Evolutionary conservation across 2,113 vertebrate species (phyloP).

Genomic region (Eurystomus gularis): DNA sequence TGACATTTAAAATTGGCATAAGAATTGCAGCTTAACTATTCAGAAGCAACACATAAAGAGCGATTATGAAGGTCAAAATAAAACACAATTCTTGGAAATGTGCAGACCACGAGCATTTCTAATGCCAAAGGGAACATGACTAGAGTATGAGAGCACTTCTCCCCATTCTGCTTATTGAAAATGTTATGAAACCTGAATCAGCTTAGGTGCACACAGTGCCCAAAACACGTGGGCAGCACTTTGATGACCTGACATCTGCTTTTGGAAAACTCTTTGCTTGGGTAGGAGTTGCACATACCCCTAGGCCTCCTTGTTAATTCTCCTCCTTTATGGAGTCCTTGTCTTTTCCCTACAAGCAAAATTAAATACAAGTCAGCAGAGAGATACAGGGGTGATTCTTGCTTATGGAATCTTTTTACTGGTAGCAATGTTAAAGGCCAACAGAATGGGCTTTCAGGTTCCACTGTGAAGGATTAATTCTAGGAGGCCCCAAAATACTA

Average conservation of each 20-base stretch:
- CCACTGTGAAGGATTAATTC: not conserved
- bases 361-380: not conserved
- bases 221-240: not conserved
- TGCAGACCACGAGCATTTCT: not conserved
- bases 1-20: not conserved
- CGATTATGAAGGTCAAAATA: not conserved
- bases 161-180: not conserved
- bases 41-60: not conserved
- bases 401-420: not conserved
- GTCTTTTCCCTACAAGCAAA: not conserved
- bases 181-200: not conserved
- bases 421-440: not conserved
- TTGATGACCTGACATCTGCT: not conserved
- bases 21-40: not conserved
- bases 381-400: not conserved
- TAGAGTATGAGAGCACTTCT: not conserved
- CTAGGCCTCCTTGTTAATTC: not conserved
- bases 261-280: not conserved
- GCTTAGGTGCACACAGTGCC: not conserved
- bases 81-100: not conserved
- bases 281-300: not conserved
- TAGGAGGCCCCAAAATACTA: not conserved
- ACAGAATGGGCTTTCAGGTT: not conserved
- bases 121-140: not conserved
- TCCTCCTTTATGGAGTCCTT: not conserved